phyloP scores from a whole-genome alignment of 2,113 vertebrate species.

The Microcebus lehilahytsara region DNA sequence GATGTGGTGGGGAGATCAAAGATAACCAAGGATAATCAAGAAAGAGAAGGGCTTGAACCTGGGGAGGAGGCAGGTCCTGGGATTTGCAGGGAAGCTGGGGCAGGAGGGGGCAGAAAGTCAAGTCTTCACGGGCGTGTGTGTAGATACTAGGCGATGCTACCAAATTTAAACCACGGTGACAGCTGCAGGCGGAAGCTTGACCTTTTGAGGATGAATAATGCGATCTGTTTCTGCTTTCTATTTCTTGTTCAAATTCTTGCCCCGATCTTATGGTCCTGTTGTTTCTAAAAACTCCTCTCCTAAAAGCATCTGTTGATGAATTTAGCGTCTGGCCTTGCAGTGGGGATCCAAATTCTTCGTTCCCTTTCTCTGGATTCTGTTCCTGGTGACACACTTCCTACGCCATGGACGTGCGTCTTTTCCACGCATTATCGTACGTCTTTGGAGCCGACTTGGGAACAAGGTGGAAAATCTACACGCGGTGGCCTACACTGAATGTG shows the following conservation, averaged over 20 bases:
- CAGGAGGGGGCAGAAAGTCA: background rate
- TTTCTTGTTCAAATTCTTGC: background rate
- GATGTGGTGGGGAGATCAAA: background rate
- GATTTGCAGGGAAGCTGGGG: background rate
- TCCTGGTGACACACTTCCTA: background rate
- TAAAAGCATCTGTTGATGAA: conserved; percentile 47
- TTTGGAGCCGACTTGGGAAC: background rate
- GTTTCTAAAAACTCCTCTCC: conserved; percentile 22
- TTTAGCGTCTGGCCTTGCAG: conserved; percentile 40
- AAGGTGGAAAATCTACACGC: background rate
- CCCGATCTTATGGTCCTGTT: background rate
- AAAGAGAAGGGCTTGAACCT: background rate
- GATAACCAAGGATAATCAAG: background rate
- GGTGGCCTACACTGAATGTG: background rate
- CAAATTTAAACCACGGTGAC: background rate
- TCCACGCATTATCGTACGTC: background rate
- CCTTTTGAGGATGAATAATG: background rate
- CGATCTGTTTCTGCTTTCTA: conserved; percentile 41
- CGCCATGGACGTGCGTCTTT: background rate
- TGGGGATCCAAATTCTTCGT: background rate
- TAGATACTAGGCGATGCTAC: background rate
- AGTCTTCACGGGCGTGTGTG: background rate
- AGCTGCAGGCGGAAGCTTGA: background rate
- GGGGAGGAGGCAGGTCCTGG: background rate
- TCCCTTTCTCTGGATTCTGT: background rate